Base-by-base conservation (phyloP, 2,113 vertebrate genomes). In the Aptenodytes forsteri region DNA sequence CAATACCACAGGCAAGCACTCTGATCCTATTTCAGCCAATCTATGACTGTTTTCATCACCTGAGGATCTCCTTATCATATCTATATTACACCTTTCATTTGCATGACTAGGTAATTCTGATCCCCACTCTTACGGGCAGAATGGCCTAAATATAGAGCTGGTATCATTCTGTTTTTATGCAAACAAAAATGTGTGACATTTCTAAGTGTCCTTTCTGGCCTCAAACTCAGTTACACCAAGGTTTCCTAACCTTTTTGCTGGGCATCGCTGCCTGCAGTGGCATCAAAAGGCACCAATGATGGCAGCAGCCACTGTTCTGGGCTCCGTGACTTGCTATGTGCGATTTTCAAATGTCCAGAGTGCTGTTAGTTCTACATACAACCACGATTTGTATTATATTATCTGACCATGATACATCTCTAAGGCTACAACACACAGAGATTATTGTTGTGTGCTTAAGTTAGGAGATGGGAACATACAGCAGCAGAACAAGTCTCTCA, bases 241-340 rank as follows among this genome's bases (percentile, higher is more conserved):
- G 42, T 40, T 78, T 87, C 38, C 59, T 62, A 27, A 49, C 9
- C 11, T 19, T 78, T 86, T 47, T 46, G 25, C 22, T 22, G 9
- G 25, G 17, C 17, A 50, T 78, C 0, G 0, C 20, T 50, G 22
- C 13, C 47, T 62, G 18, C 10, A 36, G 19, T 10, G 16, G 54
- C 42, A 62, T 19, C 25, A 83, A 34, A 18, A 67, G 34, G 25
- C 18, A 34, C 5, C 27, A 16, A 54, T 13, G 46, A 38, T 30
- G 40, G 38, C n/a, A 46, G 14, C 65, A 67, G 27, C 10, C 13
- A 18, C 29, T 11, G 19, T 36, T 50, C n/a, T 56, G 42, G 16
- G 21, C 47, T 87, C 29, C 10, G 5, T 26, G 36, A 52, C 1
- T 1, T 44, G 29, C 54, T 56, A 11, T 0, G 0, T 36, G 25